These are phyloP conservation scores for Pygmarrhopalites habei DNA, from an alignment of 1,140 invertebrate species.

Conservation along the genomic window DNA sequence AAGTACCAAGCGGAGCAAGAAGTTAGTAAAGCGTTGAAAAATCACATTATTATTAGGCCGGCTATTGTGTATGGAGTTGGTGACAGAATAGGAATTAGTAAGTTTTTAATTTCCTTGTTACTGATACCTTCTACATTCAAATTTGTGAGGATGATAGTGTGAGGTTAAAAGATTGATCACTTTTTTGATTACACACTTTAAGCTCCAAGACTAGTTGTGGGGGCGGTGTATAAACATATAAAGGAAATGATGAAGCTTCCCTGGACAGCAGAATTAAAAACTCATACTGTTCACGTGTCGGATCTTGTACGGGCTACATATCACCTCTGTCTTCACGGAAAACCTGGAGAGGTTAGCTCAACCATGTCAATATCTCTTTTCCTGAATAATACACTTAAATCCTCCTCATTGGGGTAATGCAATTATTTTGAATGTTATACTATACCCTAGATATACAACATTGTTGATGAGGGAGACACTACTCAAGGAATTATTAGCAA, in stretches of 20 bases:
- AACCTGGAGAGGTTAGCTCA: slow-evolving; percentile 42
- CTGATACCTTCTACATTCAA: too few relatives aligned
- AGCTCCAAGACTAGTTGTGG: slow-evolving; percentile 76
- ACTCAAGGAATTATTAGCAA: slow-evolving; percentile 74
- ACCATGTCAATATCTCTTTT: too few relatives aligned
- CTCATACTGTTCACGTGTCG: slow-evolving; percentile 79
- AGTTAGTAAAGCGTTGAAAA: slow-evolving; percentile 56
- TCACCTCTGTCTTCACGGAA: slow-evolving; percentile 51
- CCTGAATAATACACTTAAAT: too few relatives aligned
- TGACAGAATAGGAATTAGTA: slow-evolving; percentile 73
- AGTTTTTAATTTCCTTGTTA: too few relatives aligned
- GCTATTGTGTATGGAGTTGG: slow-evolving; percentile 79
- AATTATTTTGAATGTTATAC: too few relatives aligned
- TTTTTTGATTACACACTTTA: slow-evolving; percentile 21
- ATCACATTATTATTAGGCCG: slow-evolving; percentile 71
- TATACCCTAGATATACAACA: slow-evolving; percentile 73
- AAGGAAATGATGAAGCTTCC: slow-evolving; percentile 84
- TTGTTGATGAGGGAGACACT: slow-evolving; percentile 72
- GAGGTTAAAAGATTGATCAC: not conserved
- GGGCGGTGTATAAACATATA: slow-evolving; percentile 78
- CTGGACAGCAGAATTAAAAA: slow-evolving; percentile 73
- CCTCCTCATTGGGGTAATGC: too few relatives aligned
- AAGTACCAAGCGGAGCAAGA: slow-evolving; percentile 76
- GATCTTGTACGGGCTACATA: slow-evolving; percentile 75
- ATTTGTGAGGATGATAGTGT: too few relatives aligned